Evolutionary conservation across 2,888 invertebrate genomes (phyloP).

Genomic region (Drosophila leonis): DNA sequence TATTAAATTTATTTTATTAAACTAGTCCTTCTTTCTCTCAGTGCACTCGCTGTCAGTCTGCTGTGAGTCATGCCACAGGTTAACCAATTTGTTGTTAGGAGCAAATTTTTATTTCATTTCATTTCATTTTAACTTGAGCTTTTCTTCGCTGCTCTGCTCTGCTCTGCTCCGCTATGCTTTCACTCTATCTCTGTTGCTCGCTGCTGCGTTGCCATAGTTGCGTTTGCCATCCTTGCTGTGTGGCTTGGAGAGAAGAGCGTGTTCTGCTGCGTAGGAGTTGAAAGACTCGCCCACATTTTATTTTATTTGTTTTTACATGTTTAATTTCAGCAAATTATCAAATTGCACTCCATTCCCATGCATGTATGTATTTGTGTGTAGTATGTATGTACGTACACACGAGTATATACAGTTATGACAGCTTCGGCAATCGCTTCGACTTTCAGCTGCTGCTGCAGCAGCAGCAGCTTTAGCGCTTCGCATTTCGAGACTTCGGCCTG

Average conservation of each 20-base stretch:
- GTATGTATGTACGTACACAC: not conserved
- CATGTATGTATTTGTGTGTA: not conserved
- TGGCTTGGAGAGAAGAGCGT: not conserved
- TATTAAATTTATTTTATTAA: not conserved
- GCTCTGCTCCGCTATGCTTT: not conserved
- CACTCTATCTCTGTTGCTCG: not conserved
- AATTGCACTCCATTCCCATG: constrained; percentile 35
- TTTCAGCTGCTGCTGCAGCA: constrained; percentile 45
- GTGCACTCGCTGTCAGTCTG: constrained; percentile 8
- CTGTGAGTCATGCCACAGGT: constrained; percentile 29
- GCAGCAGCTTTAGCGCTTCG: constrained; percentile 44
- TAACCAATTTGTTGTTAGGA: constrained; percentile 30
- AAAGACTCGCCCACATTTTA: constrained; percentile 29
- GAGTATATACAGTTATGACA: constrained; percentile 21
- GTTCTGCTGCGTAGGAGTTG: not conserved
- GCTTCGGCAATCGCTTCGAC: constrained; percentile 47
- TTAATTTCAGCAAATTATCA: constrained; percentile 52
- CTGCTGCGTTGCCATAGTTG: constrained; percentile 24
- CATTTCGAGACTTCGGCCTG: constrained; percentile 27
- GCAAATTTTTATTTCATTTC: constrained; percentile 15
- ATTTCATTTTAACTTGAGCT: constrained; percentile 12
- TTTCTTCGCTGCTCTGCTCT: not conserved
- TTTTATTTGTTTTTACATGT: constrained; percentile 34
- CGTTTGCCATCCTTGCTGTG: constrained; percentile 9
- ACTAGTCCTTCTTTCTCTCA: not conserved